Base-by-base conservation (phyloP, 2,797 vertebrate genomes). In the Siniperca scherzeri region DNA sequence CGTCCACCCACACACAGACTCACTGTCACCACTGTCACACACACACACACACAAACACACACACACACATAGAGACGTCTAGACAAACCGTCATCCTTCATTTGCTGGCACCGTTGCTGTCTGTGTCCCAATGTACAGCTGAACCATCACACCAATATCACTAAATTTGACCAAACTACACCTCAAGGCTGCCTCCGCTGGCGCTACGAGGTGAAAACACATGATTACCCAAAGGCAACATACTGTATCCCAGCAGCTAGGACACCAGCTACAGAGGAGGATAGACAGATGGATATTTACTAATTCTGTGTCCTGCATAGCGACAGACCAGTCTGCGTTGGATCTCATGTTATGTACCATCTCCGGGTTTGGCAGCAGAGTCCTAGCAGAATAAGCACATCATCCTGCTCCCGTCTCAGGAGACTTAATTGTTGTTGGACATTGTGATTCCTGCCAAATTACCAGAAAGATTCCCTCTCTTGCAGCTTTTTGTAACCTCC, bases 1-100 rank as follows among this genome's bases (percentile, higher is more conserved):
- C 77, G 21, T 80, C 81, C 81, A 77, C 87, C 48, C 82, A 84
- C 89, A 53, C 85, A 84, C 75, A 77, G 27, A 55, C 56, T 61
- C 38, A 53, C 72, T 74, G 66, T 85, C 82, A 75, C 42, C 59
- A 3, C 25, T 40, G 21, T 38, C 36, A 38, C 52, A 59, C 44
- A 52, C 25, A 27, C 48, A 21, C 73, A 56, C 70, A 56, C 70
- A 64, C 60, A 69, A 60, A 30, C 68, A 65, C 40, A 69, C 70
- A 74, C 61, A 75, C 72, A 78, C 53, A 77, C 78, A 74, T 66
- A 66, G 17, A 60, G 3, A 71, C 53, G 56, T 48, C 55, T 17
- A 85, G 80, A 86, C 61, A 71, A 88, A 78, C 89, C 88, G 84
- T 91, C 90, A 91, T 91, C 88, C 82, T 77, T 92, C 89, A 91